phyloP scores from a whole-genome alignment of 2,797 vertebrate genomes.

The Myioborus melanocephalus region DNA sequence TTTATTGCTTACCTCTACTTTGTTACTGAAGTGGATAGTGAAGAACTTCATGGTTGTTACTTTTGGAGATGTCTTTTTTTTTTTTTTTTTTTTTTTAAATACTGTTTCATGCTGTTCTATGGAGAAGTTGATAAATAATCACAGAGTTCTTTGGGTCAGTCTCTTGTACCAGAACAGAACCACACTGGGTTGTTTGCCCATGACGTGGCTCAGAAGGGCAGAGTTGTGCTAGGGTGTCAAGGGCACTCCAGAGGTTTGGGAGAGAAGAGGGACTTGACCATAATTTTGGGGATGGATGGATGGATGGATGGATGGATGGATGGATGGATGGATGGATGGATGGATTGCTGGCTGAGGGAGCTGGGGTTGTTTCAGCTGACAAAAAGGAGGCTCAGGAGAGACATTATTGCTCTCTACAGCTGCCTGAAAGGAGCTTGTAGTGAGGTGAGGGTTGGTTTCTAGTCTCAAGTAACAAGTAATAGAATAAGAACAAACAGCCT shows the following conservation, averaged over 20 bases:
- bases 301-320: background rate
- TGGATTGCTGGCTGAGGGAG: background rate
- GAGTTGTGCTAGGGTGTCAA: background rate
- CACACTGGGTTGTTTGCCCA: accelerated
- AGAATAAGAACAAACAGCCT: background rate
- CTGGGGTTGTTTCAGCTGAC: background rate
- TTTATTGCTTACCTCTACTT: background rate
- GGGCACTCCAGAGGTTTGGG: background rate
- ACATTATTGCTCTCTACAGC: background rate
- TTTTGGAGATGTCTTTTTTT: background rate
- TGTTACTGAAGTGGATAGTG: background rate
- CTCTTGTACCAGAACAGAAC: background rate
- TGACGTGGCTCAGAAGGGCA: background rate
- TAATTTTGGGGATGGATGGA: background rate
- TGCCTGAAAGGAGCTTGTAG: background rate
- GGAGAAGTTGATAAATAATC: accelerated
- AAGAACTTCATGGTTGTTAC: background rate
- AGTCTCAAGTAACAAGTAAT: background rate
- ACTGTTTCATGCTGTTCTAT: background rate
- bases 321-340: background rate
- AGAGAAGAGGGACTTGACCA: background rate
- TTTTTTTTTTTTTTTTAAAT: background rate
- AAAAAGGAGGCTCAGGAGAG: background rate
- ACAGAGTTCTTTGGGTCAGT: background rate
- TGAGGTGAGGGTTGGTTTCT: background rate